Evolutionary conservation across 2,113 vertebrate genomes (phyloP).

Genomic region (Corydoras maculifer): DNA sequence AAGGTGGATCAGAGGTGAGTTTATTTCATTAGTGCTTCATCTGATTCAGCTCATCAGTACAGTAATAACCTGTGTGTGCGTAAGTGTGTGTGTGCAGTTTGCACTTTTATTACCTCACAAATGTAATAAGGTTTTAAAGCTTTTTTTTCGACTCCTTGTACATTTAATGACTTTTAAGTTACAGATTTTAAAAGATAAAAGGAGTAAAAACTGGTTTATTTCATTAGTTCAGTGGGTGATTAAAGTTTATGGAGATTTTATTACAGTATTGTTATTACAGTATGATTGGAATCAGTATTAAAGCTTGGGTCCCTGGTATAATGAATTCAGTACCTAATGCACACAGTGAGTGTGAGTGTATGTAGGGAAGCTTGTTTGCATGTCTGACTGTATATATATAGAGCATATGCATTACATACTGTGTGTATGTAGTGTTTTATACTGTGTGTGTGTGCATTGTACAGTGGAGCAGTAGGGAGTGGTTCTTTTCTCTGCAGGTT

Average conservation of each 20-base stretch:
- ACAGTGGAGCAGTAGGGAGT: constrained; percentile 1
- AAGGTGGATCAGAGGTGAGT: too few species aligned
- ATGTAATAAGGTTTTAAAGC: not conserved
- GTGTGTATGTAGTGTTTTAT: too few species aligned
- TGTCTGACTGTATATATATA: too few species aligned
- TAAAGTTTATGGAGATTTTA: constrained; percentile 20
- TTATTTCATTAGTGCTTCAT: not conserved
- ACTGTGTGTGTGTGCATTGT: too few species aligned
- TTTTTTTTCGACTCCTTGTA: not conserved
- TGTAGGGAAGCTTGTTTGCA: too few species aligned
- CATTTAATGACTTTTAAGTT: not conserved
- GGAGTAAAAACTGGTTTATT: not conserved
- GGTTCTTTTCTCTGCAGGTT: constrained; percentile 71
- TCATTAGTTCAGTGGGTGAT: constrained; percentile 9
- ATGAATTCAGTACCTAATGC: too few species aligned
- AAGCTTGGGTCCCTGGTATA: too few species aligned
- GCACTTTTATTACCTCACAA: not conserved
- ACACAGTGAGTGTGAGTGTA: too few species aligned
- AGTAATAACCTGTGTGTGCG: constrained; percentile 19
- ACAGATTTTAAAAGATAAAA: not conserved
- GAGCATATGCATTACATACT: too few species aligned
- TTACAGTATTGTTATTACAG: constrained; percentile 5
- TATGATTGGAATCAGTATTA: not conserved
- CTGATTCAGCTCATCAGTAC: not conserved
- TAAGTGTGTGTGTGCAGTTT: constrained; percentile 7